Evolutionary conservation across 2,888 invertebrate genomes (phyloP).

Genomic region (Sussaba pulchella): DNA sequence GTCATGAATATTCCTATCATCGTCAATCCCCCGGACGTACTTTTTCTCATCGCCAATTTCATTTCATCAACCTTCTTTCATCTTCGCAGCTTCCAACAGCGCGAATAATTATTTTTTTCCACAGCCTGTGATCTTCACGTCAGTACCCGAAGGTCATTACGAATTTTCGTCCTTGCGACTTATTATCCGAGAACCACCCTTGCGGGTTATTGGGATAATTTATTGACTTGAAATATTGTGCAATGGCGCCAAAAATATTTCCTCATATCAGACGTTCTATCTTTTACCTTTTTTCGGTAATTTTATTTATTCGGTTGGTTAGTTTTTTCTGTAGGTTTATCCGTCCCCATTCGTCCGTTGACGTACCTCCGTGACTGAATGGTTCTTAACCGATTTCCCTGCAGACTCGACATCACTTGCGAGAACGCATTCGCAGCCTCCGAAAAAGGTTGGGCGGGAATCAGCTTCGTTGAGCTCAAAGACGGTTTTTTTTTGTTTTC

Average conservation of each 20-base stretch:
- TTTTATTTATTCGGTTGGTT: no score
- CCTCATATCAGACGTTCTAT: not conserved
- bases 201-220: no score
- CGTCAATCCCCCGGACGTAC: conserved; percentile 44
- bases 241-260: not conserved
- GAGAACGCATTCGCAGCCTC: conserved; percentile 1
- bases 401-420: conserved; percentile 6
- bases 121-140: not conserved
- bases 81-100: not conserved
- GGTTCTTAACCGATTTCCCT: conserved; percentile 46
- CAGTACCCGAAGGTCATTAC: no score
- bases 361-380: not conserved
- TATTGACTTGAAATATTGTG: no score
- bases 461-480: no score
- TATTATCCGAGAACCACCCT: no score
- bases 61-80: conserved; percentile 25
- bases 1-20: conserved; percentile 57
- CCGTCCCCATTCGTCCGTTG: not conserved
- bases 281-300: not conserved
- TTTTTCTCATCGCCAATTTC: conserved; percentile 27
- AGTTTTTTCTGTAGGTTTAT: conserved; percentile 8
- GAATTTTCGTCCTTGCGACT: no score
- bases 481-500: no score
- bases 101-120: not conserved
- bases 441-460: conserved; percentile 14